Evolutionary conservation across 2,797 vertebrate species (phyloP).

Genomic region (Anabacerthia variegaticeps): DNA sequence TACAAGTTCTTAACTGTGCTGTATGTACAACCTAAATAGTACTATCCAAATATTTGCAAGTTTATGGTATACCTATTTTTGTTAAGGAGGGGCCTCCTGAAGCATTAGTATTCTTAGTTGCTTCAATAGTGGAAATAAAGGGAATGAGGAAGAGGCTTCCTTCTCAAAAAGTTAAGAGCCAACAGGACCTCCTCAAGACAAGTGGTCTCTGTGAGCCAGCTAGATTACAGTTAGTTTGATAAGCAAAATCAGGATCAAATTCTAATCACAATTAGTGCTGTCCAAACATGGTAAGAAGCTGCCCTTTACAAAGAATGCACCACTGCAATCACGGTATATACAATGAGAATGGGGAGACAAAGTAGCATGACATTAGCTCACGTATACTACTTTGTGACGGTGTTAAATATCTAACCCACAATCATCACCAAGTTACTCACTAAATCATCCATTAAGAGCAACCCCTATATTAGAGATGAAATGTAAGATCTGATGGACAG

Average conservation of each 20-base stretch:
- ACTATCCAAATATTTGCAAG: neutral
- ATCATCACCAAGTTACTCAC: neutral
- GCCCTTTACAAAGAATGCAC: neutral
- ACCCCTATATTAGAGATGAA: neutral
- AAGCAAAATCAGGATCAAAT: neutral
- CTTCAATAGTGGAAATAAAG: neutral
- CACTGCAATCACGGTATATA: neutral
- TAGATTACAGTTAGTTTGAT: neutral
- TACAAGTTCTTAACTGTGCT: neutral
- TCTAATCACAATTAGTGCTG: constrained; percentile 6
- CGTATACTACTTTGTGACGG: neutral
- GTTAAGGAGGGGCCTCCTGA: constrained; percentile 10
- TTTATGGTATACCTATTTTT: neutral
- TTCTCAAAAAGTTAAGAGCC: neutral
- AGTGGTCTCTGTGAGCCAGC: neutral
- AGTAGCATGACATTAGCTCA: neutral
- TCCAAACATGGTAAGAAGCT: neutral
- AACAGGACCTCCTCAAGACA: neutral
- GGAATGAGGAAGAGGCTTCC: neutral
- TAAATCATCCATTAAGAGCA: neutral
- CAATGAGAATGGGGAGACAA: neutral
- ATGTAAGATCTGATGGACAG: neutral
- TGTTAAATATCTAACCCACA: neutral
- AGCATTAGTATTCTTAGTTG: constrained; percentile 45
- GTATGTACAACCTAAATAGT: neutral